Conservation (phyloP, 2,888 invertebrate genomes). For the Lithodes maja region DNA sequence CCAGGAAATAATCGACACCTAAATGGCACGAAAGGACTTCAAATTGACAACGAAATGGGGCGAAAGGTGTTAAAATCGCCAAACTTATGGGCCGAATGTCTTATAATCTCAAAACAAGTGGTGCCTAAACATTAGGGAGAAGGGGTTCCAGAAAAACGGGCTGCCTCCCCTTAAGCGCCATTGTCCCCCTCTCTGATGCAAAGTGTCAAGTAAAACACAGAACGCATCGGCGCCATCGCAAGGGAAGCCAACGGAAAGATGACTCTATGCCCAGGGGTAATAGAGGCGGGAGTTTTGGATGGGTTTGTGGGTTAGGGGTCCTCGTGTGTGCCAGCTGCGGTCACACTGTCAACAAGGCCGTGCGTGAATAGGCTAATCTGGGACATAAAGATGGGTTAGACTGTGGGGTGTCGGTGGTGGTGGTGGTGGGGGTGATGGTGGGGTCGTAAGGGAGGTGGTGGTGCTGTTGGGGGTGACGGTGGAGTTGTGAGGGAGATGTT, state of each 20-base stretch:
- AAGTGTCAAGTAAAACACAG: conserved; percentile 51
- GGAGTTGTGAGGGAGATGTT: background rate
- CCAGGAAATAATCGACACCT: too few species aligned
- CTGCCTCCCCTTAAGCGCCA: conserved; percentile 7
- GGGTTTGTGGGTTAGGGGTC: background rate
- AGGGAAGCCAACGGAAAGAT: background rate
- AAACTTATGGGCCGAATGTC: too few species aligned
- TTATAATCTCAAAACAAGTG: too few species aligned
- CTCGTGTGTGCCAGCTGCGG: conserved; percentile 31
- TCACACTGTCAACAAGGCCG: conserved; percentile 50
- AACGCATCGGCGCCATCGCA: conserved; percentile 38
- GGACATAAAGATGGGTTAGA: conserved; percentile 27
- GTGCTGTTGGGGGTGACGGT: background rate
- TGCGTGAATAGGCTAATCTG: conserved; percentile 51
- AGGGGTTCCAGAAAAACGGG: too few species aligned
- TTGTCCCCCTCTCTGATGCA: conserved; percentile 23
- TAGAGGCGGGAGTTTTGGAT: background rate
- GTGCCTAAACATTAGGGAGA: too few species aligned
- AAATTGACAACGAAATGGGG: too few species aligned
- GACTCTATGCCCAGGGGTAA: background rate
- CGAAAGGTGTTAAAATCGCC: too few species aligned
- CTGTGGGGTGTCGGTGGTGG: conserved; percentile 6
- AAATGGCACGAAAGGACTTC: too few species aligned
- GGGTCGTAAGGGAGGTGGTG: background rate
- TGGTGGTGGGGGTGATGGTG: background rate